Evolutionary conservation across 2,113 vertebrate species (phyloP).

Genomic region (Onychostruthus taczanowskii): DNA sequence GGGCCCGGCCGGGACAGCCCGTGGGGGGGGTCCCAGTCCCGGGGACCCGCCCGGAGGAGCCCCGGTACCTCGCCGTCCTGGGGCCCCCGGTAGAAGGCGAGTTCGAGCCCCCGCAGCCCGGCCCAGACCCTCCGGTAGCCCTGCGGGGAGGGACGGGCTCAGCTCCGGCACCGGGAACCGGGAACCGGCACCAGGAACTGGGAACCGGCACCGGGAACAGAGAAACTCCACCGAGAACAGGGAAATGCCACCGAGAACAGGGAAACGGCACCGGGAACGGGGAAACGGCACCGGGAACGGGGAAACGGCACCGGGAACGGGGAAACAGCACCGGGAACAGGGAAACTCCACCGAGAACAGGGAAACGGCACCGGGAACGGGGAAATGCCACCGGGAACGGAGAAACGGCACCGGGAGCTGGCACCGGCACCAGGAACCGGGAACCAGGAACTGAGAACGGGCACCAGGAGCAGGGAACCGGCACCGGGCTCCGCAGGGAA

Average conservation of each 20-base stretch:
- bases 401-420: background rate
- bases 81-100: conserved; percentile 78
- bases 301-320: no score
- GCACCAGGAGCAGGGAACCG: background rate
- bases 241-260: background rate
- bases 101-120: conserved; percentile 22
- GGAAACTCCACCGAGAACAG: no score
- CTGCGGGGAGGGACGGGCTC: background rate
- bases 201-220: background rate
- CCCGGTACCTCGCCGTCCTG: conserved; percentile 68
- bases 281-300: background rate
- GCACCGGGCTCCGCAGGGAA: background rate
- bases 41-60: background rate
- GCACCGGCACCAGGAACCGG: background rate
- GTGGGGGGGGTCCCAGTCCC: background rate
- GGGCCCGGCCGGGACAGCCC: no score
- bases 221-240: no score
- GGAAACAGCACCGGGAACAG: no score
- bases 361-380: background rate
- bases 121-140: conserved; percentile 68
- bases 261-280: background rate
- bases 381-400: background rate
- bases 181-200: background rate
- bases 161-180: background rate
- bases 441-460: no score